Conservation (phyloP, 2,113 vertebrate genomes). For the Cavia aperea region DNA sequence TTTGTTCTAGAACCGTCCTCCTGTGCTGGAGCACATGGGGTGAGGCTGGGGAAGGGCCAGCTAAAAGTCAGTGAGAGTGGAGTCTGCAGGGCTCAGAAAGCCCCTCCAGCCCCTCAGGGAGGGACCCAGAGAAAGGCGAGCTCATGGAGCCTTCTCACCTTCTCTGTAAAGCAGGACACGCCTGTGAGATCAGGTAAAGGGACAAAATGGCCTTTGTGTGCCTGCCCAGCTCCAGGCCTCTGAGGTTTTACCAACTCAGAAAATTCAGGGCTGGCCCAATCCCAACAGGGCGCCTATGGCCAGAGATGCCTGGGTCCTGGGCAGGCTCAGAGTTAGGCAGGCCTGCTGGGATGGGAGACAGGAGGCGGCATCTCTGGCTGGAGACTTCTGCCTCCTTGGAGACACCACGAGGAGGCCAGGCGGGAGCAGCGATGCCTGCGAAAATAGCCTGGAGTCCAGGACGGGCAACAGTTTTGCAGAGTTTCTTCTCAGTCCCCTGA, state of each 20-base stretch:
- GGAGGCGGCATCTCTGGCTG: not conserved
- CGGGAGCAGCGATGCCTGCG: not conserved
- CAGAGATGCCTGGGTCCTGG: too few relatives aligned
- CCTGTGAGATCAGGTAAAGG: not conserved
- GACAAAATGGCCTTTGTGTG: not conserved
- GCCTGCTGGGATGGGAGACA: not conserved
- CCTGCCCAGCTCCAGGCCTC: not conserved
- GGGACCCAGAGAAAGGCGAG: not conserved
- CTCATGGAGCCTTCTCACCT: not conserved
- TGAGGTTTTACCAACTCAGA: not conserved
- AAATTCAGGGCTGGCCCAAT: not conserved
- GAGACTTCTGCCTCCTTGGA: not conserved
- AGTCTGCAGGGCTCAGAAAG: not conserved
- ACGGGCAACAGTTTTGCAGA: not conserved
- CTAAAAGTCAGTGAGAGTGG: rapidly evolving
- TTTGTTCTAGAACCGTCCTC: not conserved
- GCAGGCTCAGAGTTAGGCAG: not conserved
- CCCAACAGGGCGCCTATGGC: not conserved
- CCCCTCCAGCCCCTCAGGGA: not conserved
- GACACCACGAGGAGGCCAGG: not conserved
- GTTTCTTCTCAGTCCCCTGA: not conserved
- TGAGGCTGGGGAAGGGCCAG: not conserved
- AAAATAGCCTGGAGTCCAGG: not conserved
- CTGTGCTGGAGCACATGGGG: not conserved
- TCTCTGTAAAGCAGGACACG: not conserved